Conservation (phyloP, 53 echinoderm and acorn worm species). For the Actinopyga echinites region DNA sequence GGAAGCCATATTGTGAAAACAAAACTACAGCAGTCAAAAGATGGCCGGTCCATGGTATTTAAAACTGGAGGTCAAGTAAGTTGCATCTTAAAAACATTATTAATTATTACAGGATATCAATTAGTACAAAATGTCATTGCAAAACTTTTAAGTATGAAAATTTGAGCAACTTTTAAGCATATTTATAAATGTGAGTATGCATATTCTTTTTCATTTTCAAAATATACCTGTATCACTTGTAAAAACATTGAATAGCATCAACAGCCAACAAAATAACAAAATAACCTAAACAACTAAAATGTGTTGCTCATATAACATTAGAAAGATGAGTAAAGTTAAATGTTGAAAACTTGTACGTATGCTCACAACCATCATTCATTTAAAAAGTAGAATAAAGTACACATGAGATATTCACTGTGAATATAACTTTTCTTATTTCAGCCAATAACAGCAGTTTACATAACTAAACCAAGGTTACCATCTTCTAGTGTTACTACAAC, state of each 20-base stretch:
- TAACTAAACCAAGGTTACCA: constrained; percentile 31
- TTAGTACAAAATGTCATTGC: too few relatives aligned
- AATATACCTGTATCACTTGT: background rate
- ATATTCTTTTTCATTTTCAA: background rate
- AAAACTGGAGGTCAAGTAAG: constrained; percentile 48
- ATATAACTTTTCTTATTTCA: background rate
- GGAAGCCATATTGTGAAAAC: constrained; percentile 36
- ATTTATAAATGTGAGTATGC: background rate
- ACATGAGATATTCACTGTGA: background rate
- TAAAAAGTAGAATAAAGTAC: background rate
- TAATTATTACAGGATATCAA: background rate
- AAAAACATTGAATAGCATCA: background rate
- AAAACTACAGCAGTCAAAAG: constrained; percentile 31
- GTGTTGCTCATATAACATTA: too few relatives aligned
- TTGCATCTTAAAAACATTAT: background rate
- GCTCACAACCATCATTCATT: too few relatives aligned
- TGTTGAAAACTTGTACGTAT: too few relatives aligned
- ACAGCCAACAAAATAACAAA: too few relatives aligned
- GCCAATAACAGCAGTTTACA: constrained; percentile 32
- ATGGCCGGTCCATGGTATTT: constrained; percentile 36
- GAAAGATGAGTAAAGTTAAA: too few relatives aligned
- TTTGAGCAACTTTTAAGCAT: background rate
- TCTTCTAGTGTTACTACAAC: constrained; percentile 23
- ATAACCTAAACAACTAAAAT: too few relatives aligned
- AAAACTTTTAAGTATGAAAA: too few relatives aligned